A percentile compares a stretch with the other conserved stretches of the same genome.
Conservation (phyloP, 2,797 vertebrate species). For the Microctenopoma lineatum region DNA sequence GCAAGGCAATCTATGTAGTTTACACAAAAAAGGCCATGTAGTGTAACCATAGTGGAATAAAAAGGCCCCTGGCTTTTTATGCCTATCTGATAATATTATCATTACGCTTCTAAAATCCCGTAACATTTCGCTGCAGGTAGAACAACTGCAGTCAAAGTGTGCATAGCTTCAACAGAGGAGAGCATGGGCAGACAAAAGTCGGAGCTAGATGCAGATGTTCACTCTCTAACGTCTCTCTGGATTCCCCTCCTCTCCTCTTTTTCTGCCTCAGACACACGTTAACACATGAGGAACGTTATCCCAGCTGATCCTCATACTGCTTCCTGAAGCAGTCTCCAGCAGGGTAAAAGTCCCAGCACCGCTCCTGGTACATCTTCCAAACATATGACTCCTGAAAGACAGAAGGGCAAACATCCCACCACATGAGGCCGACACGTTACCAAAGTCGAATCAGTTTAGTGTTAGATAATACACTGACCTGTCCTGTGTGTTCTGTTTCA, state of each 20-base stretch:
- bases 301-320: slow-evolving; percentile 94
- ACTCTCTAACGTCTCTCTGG: slow-evolving; percentile 23
- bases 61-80: slow-evolving; percentile 58
- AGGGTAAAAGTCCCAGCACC: slow-evolving; percentile 96
- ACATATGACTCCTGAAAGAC: slow-evolving; percentile 90
- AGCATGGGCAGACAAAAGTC: slow-evolving; percentile 53
- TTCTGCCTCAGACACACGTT: slow-evolving; percentile 15
- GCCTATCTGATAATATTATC: slow-evolving; percentile 32
- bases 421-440: neutral
- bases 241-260: slow-evolving; percentile 15
- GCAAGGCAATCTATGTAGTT: slow-evolving; percentile 63
- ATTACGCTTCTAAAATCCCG: slow-evolving; percentile 27
- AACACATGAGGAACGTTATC: slow-evolving; percentile 69
- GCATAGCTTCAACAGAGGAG: slow-evolving; percentile 70
- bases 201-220: slow-evolving; percentile 52
- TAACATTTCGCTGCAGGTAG: slow-evolving; percentile 54
- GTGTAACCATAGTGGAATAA: slow-evolving; percentile 63
- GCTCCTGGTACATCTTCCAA: slow-evolving; percentile 96
- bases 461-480: slow-evolving; percentile 80
- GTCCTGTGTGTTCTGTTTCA: slow-evolving; percentile 94
- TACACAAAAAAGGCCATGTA: slow-evolving; percentile 71
- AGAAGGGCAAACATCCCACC: neutral
- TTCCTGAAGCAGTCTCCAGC: slow-evolving; percentile 96
- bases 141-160: slow-evolving; percentile 64
- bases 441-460: neutral